phyloP scores from a whole-genome alignment of 1,140 invertebrate genomes.

The Hormaphis cornu region DNA sequence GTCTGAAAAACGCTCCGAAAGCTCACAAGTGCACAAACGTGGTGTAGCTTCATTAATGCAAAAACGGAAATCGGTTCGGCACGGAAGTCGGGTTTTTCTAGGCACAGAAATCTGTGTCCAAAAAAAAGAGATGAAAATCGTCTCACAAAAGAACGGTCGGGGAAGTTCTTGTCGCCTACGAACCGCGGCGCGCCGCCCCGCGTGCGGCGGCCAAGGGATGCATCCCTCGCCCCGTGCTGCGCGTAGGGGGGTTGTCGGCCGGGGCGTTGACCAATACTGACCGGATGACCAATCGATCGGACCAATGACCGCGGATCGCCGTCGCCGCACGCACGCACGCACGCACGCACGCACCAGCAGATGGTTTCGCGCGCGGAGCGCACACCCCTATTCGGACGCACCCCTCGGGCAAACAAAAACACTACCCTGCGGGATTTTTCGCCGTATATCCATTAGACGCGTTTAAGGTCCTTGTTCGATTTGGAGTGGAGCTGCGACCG shows the following conservation, averaged over 20 bases:
- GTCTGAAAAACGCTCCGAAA: too few relatives aligned
- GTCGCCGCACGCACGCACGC: neutral
- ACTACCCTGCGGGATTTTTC: slow-evolving; percentile 25
- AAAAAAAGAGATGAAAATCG: too few relatives aligned
- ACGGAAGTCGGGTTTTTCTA: too few relatives aligned
- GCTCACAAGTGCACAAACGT: too few relatives aligned
- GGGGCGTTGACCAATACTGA: slow-evolving; percentile 29
- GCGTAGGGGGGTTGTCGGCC: neutral
- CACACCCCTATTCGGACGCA: neutral
- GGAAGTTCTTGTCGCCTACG: too few relatives aligned
- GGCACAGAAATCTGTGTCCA: too few relatives aligned
- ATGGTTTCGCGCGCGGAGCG: neutral
- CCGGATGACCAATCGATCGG: slow-evolving; percentile 30
- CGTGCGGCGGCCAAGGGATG: neutral
- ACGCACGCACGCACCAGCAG: neutral
- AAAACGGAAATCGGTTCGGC: too few relatives aligned
- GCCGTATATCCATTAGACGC: slow-evolving; percentile 27
- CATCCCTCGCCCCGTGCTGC: neutral
- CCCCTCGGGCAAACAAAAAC: slow-evolving; percentile 27
- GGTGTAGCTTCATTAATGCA: too few relatives aligned
- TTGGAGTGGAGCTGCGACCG: neutral
- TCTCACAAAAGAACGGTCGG: too few relatives aligned
- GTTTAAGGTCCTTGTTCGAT: neutral
- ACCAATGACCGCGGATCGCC: slow-evolving; percentile 16
- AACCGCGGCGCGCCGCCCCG: neutral